These are phyloP conservation scores for Apodemus sylvaticus DNA, from an alignment of 2,113 vertebrate genomes.

Conservation along the genomic window DNA sequence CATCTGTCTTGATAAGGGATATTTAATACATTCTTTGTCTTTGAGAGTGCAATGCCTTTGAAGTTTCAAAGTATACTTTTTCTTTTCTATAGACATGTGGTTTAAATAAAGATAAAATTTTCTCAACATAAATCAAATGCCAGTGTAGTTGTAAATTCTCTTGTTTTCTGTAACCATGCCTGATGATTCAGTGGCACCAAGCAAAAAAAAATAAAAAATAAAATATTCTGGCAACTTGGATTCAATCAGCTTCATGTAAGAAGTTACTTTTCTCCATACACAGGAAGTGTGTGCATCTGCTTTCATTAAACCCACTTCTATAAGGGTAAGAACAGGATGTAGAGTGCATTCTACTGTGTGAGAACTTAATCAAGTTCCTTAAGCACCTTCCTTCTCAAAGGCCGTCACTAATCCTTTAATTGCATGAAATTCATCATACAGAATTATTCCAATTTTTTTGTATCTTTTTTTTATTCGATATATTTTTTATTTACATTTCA, in stretches of 20 bases:
- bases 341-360: not conserved
- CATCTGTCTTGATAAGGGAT: not conserved
- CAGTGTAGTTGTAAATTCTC: constrained; percentile 7
- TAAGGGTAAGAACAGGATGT: not conserved
- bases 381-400: not conserved
- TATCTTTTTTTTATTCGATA: too few species aligned
- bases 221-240: not conserved
- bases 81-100: not conserved
- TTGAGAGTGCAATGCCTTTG: not conserved
- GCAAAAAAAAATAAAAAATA: too few species aligned
- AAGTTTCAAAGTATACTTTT: not conserved
- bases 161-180: not conserved
- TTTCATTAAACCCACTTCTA: not conserved
- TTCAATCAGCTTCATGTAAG: not conserved
- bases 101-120: constrained; percentile 38
- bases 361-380: not conserved
- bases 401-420: not conserved
- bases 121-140: constrained; percentile 43
- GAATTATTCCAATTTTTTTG: not conserved
- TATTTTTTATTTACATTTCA: too few species aligned
- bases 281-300: not conserved
- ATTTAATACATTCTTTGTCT: not conserved
- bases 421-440: not conserved
- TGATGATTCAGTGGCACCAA: constrained; percentile 3
- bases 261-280: not conserved